Evolutionary conservation across 2,113 vertebrate species (phyloP).

Genomic region (Sisor rabdophorus): DNA sequence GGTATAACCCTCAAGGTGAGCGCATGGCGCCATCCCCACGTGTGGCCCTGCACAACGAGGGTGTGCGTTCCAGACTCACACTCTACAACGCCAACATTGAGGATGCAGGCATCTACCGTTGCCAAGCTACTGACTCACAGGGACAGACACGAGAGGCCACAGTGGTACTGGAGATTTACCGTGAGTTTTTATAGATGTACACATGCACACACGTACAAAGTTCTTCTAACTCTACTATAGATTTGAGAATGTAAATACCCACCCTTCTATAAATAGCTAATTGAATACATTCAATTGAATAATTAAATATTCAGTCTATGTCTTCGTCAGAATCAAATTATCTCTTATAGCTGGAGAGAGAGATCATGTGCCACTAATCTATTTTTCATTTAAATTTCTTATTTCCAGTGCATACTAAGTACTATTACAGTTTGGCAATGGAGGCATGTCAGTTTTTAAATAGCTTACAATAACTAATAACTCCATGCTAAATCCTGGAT

Average conservation of each 20-base stretch:
- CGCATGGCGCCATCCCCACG: conserved; percentile 81
- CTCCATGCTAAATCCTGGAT: background rate
- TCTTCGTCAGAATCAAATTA: background rate
- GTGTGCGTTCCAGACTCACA: conserved; percentile 82
- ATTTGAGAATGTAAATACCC: background rate
- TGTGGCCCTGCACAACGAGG: conserved; percentile 85
- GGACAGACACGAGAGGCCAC: conserved; percentile 90
- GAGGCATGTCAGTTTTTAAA: background rate
- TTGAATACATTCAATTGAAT: background rate
- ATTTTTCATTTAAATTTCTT: background rate
- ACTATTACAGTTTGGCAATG: background rate
- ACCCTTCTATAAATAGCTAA: background rate
- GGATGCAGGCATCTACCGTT: conserved; percentile 95
- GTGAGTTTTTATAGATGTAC: conserved; percentile 69
- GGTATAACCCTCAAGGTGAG: conserved; percentile 94
- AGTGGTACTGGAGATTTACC: conserved; percentile 95
- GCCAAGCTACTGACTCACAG: conserved; percentile 82
- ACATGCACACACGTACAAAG: background rate
- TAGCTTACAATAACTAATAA: conserved; percentile 8
- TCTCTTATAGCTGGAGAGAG: background rate
- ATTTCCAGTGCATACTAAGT: background rate
- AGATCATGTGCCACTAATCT: background rate
- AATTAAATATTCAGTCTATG: background rate
- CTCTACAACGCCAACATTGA: conserved; percentile 94
- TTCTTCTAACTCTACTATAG: background rate